Evolutionary conservation across 30 jellyfish, hydroid and myxozoan species (phyloP), one percentile per base, ranked within the genome.

Genomic region (Aurelia aurita): DNA sequence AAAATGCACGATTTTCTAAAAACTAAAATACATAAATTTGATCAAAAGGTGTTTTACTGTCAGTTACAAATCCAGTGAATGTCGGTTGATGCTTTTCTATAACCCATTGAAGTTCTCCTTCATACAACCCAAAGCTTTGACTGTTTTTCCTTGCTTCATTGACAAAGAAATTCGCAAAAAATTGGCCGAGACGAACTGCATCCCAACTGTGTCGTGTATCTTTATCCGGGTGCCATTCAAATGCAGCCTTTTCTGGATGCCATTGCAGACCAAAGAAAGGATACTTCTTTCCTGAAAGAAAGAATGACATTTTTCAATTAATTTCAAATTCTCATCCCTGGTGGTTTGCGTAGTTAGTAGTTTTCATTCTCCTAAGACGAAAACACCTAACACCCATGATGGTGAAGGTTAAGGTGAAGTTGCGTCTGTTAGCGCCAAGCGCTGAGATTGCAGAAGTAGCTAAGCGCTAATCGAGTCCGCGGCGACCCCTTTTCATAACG

Each of bases 241-340:
- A 88, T n/a, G 90, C 87, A 0, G 92, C 82, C 79, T 78, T 78
- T 69, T 88, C 96, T n/a, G 96, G 96, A 49, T 88, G 96, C 88
- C 88, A 88, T 69, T 88, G 96, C 51, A 78, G 55, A 0, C 96
- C 96, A 54, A 63, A 88, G 69, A 88, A 88, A n/a, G 96, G 96
- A 35, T 51, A 88, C 11, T 79, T 69, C 46, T 34, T 70, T 12
- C 87, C 96, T 88, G 70, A 5, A 12, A 61, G 8, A 55, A 54
- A 2, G 8, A 63, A 62, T 0, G 20, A 26, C n/a, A n/a, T n/a
- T n/a, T n/a, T n/a, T n/a, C n/a, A n/a, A n/a, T n/a, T n/a, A n/a
- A n/a, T n/a, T n/a, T n/a, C n/a, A n/a, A n/a, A n/a, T n/a, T n/a
- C n/a, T n/a, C n/a, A n/a, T n/a, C n/a, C n/a, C n/a, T n/a, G n/a